A percentile compares a stretch with the other conserved stretches of the same genome.
These are phyloP conservation scores for Drosophila bifasciata DNA, from an alignment of 1,140 invertebrate species.

Conservation along the genomic window DNA sequence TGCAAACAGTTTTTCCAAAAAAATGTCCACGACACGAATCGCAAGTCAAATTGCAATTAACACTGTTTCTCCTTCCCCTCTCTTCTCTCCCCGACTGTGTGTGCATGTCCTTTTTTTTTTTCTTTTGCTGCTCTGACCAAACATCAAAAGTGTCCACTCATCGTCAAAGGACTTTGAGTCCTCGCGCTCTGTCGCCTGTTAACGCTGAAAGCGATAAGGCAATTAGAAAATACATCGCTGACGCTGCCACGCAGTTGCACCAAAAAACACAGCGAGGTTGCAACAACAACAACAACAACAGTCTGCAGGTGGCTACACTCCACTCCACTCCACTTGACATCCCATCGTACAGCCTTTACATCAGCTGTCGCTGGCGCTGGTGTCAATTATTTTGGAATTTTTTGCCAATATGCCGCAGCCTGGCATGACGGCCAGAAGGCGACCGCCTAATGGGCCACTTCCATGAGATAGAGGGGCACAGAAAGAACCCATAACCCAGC, in stretches of 20 bases:
- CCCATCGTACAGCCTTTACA: background rate
- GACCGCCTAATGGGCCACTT: conserved; percentile 55
- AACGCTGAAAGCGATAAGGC: conserved; percentile 78
- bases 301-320: too few species aligned
- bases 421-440: conserved; percentile 24
- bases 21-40: conserved; percentile 39
- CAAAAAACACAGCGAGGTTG: too few species aligned
- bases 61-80: conserved; percentile 31
- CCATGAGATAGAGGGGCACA: conserved; percentile 33
- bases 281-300: conserved; percentile 24
- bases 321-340: too few species aligned
- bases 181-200: conserved; percentile 58
- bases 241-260: conserved; percentile 37
- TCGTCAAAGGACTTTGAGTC: conserved; percentile 77
- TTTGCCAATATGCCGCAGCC: conserved; percentile 54
- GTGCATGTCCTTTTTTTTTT: conserved; percentile 4
- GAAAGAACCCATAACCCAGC: background rate
- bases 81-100: conserved; percentile 7
- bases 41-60: conserved; percentile 73
- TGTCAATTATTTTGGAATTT: conserved; percentile 77
- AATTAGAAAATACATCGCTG: conserved; percentile 70
- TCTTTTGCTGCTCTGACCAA: conserved; percentile 26
- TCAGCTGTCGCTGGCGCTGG: conserved; percentile 24
- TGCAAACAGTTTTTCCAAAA: conserved; percentile 60
- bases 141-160: conserved; percentile 68